phyloP scores from a whole-genome alignment of 2,113 vertebrate species.

The Larimichthys polyactis region DNA sequence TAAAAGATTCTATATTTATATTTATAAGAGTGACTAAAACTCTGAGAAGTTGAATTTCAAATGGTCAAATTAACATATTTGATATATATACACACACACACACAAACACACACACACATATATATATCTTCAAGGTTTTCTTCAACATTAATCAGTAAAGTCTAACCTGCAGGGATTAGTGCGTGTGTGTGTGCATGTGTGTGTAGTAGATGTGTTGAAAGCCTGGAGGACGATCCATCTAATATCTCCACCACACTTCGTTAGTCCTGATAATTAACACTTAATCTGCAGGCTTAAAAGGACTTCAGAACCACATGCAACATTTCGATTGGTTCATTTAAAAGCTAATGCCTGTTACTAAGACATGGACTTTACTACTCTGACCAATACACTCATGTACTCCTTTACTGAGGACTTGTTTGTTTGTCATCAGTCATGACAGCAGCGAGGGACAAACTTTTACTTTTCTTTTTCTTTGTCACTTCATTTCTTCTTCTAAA shows the following conservation, averaged over 20 bases:
- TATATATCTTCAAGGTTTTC: not conserved
- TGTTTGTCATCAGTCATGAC: not conserved
- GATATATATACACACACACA: too few species aligned
- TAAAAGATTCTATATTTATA: not conserved
- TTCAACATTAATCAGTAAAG: not conserved
- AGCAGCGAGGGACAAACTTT: not conserved
- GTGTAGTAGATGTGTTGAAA: constrained; percentile 17
- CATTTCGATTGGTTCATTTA: constrained; percentile 33
- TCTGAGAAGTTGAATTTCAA: not conserved
- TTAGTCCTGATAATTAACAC: constrained; percentile 63
- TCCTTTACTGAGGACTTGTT: too few species aligned
- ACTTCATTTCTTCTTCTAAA: not conserved
- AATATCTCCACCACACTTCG: constrained; percentile 53
- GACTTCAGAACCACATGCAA: constrained; percentile 10
- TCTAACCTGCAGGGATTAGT: not conserved
- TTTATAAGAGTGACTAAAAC: not conserved
- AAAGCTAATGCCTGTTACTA: constrained; percentile 12
- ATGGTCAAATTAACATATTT: not conserved
- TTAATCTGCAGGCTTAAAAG: constrained; percentile 46
- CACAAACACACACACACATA: too few species aligned
- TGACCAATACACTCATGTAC: not conserved
- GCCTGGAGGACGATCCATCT: constrained; percentile 36
- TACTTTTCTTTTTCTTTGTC: too few species aligned
- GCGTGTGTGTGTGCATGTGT: not conserved
- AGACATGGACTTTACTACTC: not conserved